Evolutionary conservation across 2,797 vertebrate genomes (phyloP), one percentile per base, ranked within the genome.

Genomic region (Typhlichthys eigenmanni): DNA sequence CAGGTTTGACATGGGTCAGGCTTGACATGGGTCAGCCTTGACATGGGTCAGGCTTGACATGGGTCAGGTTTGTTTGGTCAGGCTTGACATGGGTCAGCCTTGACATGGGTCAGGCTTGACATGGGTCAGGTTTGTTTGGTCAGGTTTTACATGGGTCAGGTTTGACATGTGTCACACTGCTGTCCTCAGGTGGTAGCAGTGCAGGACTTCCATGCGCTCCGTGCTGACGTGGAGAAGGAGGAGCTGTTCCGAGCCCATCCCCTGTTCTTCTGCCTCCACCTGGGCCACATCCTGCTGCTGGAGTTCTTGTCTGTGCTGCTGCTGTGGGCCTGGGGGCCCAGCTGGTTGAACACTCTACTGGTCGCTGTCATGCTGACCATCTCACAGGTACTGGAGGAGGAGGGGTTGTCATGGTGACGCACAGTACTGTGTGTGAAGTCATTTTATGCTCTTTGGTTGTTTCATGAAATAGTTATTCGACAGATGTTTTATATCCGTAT

Each of bases 281-380:
- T 98, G 76, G 87, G 74, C 29, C 97, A 99, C 68, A 95, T 98
- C 63, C n/a, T 99, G 3, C 79, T 88, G 48, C 83, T 99, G 88
- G 97, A 99, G 83, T 79, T 80, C 62, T 13, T 96, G 1, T 91
- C 92, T 6, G 94, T 94, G 94, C 51, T 94, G 48, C 88, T 93
- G 13, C 8, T 96, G 19, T 94, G 64, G 17, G 76, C 91, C 76
- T 94, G 91, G 0, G 97, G 96, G 10, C 95, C 92, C 0, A 91
- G 95, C 75, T 99, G 96, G 97, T 90, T 88, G 13, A 75, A 90
- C 12, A 96, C 95, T 0, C 10, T 95, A 56, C 45, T 98, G 55
- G 86, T 92, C 0, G 63, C 90, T 29, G 59, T 91, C 62, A 66
- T 98, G 54, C 89, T 98, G 19, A 80, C 94, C 3, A 93, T 88